These are phyloP conservation scores for Nephila pilipes DNA, from an alignment of 1,140 invertebrate species.

Conservation along the genomic window DNA sequence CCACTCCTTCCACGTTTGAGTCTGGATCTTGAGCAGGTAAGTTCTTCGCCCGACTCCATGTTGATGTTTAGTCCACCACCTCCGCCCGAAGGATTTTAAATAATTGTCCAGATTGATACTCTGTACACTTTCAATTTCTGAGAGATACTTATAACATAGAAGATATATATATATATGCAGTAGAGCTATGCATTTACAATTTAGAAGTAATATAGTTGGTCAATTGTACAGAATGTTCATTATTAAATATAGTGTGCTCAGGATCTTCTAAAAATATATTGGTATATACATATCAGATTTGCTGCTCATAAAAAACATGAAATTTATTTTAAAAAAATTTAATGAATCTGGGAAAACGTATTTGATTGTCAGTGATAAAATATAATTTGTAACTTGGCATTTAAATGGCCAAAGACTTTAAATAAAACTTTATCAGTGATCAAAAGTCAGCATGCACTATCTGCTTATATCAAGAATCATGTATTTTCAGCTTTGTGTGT, in stretches of 20 bases:
- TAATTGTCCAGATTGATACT: neutral
- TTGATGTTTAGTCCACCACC: slow-evolving; percentile 75
- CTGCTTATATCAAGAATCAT: neutral
- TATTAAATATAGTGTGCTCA: neutral
- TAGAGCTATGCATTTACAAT: neutral
- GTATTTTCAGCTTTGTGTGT: neutral
- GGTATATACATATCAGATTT: too few relatives aligned
- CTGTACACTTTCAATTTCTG: neutral
- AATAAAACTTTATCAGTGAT: too few relatives aligned
- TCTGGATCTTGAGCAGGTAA: slow-evolving; percentile 75
- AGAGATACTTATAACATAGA: neutral
- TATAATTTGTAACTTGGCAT: too few relatives aligned
- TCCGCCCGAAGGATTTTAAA: slow-evolving; percentile 74
- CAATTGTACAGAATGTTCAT: neutral
- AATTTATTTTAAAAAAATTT: too few relatives aligned
- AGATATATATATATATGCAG: neutral
- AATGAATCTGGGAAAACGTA: too few relatives aligned
- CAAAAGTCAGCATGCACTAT: too few relatives aligned
- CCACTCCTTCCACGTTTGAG: slow-evolving; percentile 43
- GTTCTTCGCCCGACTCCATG: slow-evolving; percentile 74
- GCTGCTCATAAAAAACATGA: too few relatives aligned
- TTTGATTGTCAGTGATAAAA: too few relatives aligned
- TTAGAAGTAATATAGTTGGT: neutral
- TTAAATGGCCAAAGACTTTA: too few relatives aligned
- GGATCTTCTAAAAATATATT: neutral